phyloP scores from a whole-genome alignment of 2,888 invertebrate species.

The Pyrgus malvae region DNA sequence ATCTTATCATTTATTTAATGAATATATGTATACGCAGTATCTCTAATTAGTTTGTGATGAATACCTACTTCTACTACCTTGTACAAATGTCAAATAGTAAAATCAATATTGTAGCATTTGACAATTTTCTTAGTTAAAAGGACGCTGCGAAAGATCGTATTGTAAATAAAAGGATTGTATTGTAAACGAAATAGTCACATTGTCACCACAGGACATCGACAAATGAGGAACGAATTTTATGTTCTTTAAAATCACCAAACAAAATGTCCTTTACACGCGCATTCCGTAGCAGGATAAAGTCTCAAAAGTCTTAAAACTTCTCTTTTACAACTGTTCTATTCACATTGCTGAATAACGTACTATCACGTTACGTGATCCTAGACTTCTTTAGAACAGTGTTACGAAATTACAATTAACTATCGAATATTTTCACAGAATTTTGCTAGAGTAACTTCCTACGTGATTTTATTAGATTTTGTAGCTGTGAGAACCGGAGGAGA shows the following conservation, averaged over 20 bases:
- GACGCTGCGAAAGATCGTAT: conserved; percentile 34
- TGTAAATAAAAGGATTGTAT: conserved; percentile 41
- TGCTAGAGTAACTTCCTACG: conserved; percentile 48
- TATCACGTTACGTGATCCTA: conserved; percentile 20
- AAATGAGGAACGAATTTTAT: conserved; percentile 43
- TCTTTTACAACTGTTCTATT: not conserved
- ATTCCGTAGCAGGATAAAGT: conserved; percentile 15
- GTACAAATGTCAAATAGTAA: no score
- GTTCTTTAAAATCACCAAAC: conserved; percentile 1
- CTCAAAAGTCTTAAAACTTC: not conserved
- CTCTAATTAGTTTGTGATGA: no score
- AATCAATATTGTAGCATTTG: not conserved
- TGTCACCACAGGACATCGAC: conserved; percentile 57
- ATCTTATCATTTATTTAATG: no score
- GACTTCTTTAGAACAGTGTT: conserved; percentile 24
- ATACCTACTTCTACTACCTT: no score
- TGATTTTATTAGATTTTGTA: conserved; percentile 48
- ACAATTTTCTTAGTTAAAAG: conserved; percentile 47
- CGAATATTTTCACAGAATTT: conserved; percentile 44
- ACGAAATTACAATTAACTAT: conserved; percentile 36
- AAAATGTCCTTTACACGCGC: conserved; percentile 48
- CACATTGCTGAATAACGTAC: conserved; percentile 1
- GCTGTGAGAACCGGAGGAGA: conserved; percentile 61
- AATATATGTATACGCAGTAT: no score
- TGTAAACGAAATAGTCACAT: conserved; percentile 43